Conservation (phyloP, 2,113 vertebrate genomes). For the Orthonyx spaldingii region DNA sequence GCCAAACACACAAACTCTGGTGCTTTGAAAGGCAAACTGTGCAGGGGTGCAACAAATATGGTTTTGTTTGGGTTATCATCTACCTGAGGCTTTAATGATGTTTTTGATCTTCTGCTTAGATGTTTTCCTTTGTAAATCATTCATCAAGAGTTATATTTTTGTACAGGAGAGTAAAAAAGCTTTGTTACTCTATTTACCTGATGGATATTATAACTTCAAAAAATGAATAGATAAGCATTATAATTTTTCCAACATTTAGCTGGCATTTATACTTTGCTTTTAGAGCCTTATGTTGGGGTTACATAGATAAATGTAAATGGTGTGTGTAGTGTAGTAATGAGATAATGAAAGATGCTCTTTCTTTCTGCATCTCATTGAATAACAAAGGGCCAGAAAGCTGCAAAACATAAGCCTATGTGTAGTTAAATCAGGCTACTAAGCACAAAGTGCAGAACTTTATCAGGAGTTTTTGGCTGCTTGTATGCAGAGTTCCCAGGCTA, state of each 20-base stretch:
- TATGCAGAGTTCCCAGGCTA: background rate
- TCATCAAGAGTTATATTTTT: background rate
- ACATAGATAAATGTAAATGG: background rate
- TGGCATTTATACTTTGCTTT: background rate
- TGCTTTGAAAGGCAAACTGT: background rate
- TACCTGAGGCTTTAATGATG: background rate
- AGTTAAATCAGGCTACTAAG: background rate
- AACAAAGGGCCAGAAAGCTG: background rate
- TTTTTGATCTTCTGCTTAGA: background rate
- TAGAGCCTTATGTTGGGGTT: background rate
- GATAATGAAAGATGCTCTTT: background rate
- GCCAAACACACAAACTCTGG: accelerated
- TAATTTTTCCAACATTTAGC: background rate
- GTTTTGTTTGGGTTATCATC: background rate
- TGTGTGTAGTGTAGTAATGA: background rate
- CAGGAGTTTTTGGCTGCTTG: background rate
- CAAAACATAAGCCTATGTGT: background rate
- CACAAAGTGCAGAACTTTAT: background rate
- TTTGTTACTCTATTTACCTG: background rate
- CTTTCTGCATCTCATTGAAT: background rate
- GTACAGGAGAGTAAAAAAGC: background rate
- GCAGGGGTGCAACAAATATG: background rate
- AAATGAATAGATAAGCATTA: background rate
- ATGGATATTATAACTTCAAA: background rate
- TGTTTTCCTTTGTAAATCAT: background rate